Conservation (phyloP, 2,888 invertebrate genomes). For the Idaea aversata region DNA sequence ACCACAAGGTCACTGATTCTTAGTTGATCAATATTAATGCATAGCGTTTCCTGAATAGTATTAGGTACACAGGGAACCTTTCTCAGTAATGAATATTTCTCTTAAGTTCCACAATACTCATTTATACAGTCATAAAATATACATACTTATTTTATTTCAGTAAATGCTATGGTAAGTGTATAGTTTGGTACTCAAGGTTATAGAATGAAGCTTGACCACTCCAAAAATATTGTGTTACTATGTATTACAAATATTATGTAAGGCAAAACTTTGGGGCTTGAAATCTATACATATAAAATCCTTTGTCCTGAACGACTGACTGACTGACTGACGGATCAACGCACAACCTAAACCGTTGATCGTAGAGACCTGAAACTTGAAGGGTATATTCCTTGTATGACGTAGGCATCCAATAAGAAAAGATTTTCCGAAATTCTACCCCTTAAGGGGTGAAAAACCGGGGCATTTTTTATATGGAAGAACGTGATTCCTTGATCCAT, state of each 20-base stretch:
- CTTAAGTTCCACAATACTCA: slow-evolving; percentile 18
- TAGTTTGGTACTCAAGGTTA: slow-evolving; percentile 7
- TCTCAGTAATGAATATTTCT: slow-evolving; percentile 54
- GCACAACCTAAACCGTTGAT: too few relatives aligned
- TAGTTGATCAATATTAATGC: slow-evolving; percentile 50
- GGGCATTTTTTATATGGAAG: too few relatives aligned
- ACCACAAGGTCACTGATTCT: slow-evolving; percentile 40
- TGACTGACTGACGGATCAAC: too few relatives aligned
- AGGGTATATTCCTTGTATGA: too few relatives aligned
- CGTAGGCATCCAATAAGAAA: too few relatives aligned
- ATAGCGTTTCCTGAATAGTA: slow-evolving; percentile 39
- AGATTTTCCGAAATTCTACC: too few relatives aligned
- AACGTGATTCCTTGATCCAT: too few relatives aligned
- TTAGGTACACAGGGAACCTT: slow-evolving; percentile 43
- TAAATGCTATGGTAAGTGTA: slow-evolving; percentile 24
- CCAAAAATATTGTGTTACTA: neutral
- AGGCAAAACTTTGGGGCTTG: too few relatives aligned
- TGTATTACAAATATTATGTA: neutral
- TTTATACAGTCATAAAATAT: slow-evolving; percentile 32
- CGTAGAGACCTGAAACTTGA: too few relatives aligned
- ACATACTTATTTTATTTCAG: slow-evolving; percentile 40
- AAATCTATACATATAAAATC: too few relatives aligned
- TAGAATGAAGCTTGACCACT: neutral
- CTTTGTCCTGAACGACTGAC: too few relatives aligned
- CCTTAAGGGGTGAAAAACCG: too few relatives aligned